A percentile compares a stretch with the other conserved stretches of the same genome.
Evolutionary conservation across 2,797 vertebrate species (phyloP).

Genomic region (Serranus cabrilla): DNA sequence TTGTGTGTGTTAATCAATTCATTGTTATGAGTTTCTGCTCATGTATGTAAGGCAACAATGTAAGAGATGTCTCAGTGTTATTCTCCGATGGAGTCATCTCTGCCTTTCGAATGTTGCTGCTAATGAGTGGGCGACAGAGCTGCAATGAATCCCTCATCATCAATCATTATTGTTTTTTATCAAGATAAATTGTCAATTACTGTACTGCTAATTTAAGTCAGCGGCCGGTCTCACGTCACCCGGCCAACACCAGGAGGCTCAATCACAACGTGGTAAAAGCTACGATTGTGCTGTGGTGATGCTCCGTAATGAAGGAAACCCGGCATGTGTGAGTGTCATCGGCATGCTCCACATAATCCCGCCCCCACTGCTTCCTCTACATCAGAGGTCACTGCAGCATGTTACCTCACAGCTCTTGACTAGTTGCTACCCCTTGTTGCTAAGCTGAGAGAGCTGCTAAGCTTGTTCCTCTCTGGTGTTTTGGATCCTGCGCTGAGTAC

Average conservation of each 20-base stretch:
- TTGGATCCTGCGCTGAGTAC: slow-evolving; percentile 59
- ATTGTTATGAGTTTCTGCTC: background rate
- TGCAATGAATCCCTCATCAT: background rate
- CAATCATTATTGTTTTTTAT: background rate
- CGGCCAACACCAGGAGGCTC: slow-evolving; percentile 13
- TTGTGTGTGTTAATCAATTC: background rate
- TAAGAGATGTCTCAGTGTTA: slow-evolving; percentile 9
- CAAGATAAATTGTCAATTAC: background rate
- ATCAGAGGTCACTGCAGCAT: slow-evolving; percentile 76
- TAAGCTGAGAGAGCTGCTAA: slow-evolving; percentile 78
- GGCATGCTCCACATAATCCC: slow-evolving; percentile 65
- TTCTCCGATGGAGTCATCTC: slow-evolving; percentile 34
- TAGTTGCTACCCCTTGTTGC: slow-evolving; percentile 82
- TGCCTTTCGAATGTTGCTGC: slow-evolving; percentile 15
- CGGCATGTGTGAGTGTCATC: slow-evolving; percentile 64
- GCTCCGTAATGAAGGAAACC: slow-evolving; percentile 40
- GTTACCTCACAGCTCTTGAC: slow-evolving; percentile 71
- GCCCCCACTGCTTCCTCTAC: slow-evolving; percentile 64
- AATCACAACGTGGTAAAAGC: slow-evolving; percentile 17
- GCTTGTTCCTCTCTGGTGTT: slow-evolving; percentile 69
- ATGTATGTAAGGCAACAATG: slow-evolving; percentile 7
- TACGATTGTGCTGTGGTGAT: slow-evolving; percentile 33
- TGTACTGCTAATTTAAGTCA: slow-evolving; percentile 48
- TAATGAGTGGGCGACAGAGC: slow-evolving; percentile 8
- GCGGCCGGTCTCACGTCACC: slow-evolving; percentile 13